phyloP scores from a whole-genome alignment of 2,888 invertebrate genomes.

The Pyrrhosoma nymphula region DNA sequence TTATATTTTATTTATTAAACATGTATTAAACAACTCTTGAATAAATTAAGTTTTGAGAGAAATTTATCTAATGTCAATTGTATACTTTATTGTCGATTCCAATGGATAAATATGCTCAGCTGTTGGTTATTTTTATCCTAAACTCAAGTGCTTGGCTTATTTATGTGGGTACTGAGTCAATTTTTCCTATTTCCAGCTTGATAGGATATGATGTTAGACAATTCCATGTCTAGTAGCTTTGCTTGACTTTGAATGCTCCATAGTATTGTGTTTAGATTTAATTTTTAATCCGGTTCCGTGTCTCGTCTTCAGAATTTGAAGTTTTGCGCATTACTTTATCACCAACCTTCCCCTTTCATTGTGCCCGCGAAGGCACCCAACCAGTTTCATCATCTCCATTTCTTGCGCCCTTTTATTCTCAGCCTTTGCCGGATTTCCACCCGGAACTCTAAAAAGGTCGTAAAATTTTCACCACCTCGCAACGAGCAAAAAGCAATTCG shows the following conservation, averaged over 20 bases:
- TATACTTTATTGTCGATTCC: no score
- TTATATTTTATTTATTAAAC: no score
- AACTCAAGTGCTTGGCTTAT: no score
- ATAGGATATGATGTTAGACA: neutral
- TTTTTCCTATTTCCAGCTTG: no score
- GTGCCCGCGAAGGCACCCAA: neutral
- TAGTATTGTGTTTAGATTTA: neutral
- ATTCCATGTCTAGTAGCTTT: neutral
- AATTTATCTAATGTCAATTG: no score
- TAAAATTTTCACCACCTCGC: neutral
- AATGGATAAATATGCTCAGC: no score
- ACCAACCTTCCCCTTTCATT: neutral
- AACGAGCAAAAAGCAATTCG: neutral
- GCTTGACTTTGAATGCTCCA: neutral
- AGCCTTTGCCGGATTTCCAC: neutral
- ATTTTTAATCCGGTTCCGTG: neutral
- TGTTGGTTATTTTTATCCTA: no score
- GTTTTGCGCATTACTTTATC: neutral
- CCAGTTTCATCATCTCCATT: conserved; percentile 9
- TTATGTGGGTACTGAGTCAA: no score
- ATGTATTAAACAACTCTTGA: no score
- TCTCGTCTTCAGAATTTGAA: neutral
- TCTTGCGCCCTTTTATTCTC: neutral
- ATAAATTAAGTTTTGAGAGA: no score
- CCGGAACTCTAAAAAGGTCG: neutral